Evolutionary conservation across 2,797 vertebrate genomes (phyloP).

Genomic region (Crypturellus tataupa): DNA sequence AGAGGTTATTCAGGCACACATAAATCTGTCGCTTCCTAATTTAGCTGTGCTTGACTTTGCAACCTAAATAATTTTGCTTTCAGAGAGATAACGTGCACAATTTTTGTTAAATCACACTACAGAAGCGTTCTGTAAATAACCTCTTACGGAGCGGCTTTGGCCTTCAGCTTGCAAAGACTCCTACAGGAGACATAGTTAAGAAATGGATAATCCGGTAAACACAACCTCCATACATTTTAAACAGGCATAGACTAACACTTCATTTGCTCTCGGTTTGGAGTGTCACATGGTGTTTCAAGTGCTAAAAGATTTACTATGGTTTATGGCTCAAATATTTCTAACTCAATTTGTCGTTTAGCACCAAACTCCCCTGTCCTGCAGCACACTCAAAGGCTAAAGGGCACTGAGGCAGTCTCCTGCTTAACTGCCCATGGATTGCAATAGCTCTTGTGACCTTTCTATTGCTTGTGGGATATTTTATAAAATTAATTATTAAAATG

Average conservation of each 20-base stretch:
- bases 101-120: not conserved
- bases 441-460: slow-evolving; percentile 13
- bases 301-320: slow-evolving; percentile 82
- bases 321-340: slow-evolving; percentile 83
- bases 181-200: slow-evolving; percentile 11
- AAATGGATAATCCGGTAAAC: slow-evolving; percentile 47
- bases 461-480: slow-evolving; percentile 26
- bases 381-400: slow-evolving; percentile 79
- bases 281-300: slow-evolving; percentile 65
- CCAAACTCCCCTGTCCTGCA: slow-evolving; percentile 76
- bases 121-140: not conserved
- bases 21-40: slow-evolving; percentile 71
- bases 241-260: slow-evolving; percentile 65
- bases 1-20: slow-evolving; percentile 49
- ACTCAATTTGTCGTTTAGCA: slow-evolving; percentile 84
- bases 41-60: slow-evolving; percentile 61
- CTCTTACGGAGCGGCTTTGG: not conserved
- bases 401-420: slow-evolving; percentile 71
- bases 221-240: slow-evolving; percentile 15
- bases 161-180: not conserved
- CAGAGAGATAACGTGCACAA: not conserved
- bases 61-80: slow-evolving; percentile 54
- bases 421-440: slow-evolving; percentile 13
- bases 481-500: slow-evolving; percentile 59
- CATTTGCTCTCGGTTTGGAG: slow-evolving; percentile 71